Evolutionary conservation across 2,113 vertebrate species (phyloP).

Genomic region (Pteruthius melanotis): DNA sequence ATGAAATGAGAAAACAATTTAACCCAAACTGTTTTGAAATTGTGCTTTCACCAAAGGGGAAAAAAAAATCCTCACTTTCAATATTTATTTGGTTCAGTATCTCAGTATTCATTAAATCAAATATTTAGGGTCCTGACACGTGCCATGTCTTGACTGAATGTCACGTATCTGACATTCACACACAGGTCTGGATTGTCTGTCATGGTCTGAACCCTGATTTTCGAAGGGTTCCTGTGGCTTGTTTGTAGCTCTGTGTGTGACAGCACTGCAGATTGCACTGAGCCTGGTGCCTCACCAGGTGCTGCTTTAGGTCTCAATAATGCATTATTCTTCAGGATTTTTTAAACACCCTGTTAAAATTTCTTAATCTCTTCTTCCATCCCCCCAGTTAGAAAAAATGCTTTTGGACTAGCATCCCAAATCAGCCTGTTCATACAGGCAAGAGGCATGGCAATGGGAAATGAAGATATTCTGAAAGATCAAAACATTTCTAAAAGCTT

Average conservation of each 20-base stretch:
- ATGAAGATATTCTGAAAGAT: not conserved
- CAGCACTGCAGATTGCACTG: not conserved
- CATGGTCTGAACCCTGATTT: not conserved
- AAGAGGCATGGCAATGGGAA: not conserved
- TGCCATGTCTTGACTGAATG: not conserved
- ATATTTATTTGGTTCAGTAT: not conserved
- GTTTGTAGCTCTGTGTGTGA: not conserved
- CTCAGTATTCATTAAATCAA: not conserved
- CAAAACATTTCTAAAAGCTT: not conserved
- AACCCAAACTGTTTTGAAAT: not conserved
- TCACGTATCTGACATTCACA: not conserved
- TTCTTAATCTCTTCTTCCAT: not conserved
- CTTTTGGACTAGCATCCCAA: not conserved
- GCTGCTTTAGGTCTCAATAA: not conserved
- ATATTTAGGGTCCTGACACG: not conserved
- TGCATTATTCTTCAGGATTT: not conserved
- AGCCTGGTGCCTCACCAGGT: not conserved
- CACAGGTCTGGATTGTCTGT: not conserved
- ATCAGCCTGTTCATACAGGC: not conserved
- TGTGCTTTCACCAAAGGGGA: not conserved
- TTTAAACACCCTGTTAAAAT: not conserved
- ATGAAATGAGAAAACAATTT: not conserved
- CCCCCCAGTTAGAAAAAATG: not conserved
- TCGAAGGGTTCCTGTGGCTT: not conserved
- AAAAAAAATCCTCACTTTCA: not conserved